These are phyloP conservation scores for Thymallus thymallus DNA, from an alignment of 2,113 vertebrate genomes.

Conservation along the genomic window DNA sequence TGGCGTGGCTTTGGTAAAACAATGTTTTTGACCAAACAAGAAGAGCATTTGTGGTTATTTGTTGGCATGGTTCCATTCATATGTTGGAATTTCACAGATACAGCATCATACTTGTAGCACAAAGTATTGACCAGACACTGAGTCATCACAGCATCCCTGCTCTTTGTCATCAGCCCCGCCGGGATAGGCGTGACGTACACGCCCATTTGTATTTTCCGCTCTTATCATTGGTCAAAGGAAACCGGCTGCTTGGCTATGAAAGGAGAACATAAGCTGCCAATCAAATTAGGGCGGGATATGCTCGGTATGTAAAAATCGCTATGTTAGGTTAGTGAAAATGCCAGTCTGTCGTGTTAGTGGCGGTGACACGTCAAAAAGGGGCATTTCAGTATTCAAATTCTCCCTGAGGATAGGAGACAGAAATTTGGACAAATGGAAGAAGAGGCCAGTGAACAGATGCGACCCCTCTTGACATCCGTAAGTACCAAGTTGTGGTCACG, in stretches of 20 bases:
- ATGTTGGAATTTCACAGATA: no score
- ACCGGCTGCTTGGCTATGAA: neutral
- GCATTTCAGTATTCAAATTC: slow-evolving; percentile 25
- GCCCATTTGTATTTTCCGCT: neutral
- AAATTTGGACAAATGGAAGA: slow-evolving; percentile 45
- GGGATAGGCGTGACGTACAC: neutral
- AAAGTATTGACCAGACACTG: neutral
- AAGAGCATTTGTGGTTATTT: no score
- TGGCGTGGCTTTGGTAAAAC: no score
- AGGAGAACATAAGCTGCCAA: slow-evolving; percentile 10
- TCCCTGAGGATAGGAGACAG: slow-evolving; percentile 22
- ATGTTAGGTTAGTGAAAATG: neutral
- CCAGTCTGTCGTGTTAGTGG: slow-evolving; percentile 19
- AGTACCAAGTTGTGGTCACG: slow-evolving; percentile 9
- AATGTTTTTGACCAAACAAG: no score
- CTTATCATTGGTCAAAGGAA: slow-evolving; percentile 11
- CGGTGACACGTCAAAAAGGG: slow-evolving; percentile 24
- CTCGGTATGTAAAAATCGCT: slow-evolving; percentile 25
- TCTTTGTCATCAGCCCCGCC: slow-evolving; percentile 17
- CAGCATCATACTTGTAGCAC: neutral
- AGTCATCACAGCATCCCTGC: neutral
- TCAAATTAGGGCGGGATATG: slow-evolving; percentile 28
- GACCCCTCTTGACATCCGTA: slow-evolving; percentile 49
- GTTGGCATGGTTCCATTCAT: no score
- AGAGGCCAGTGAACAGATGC: slow-evolving; percentile 49